Evolutionary conservation across 2,888 invertebrate species (phyloP).

Genomic region (Hanleya hanleyi): DNA sequence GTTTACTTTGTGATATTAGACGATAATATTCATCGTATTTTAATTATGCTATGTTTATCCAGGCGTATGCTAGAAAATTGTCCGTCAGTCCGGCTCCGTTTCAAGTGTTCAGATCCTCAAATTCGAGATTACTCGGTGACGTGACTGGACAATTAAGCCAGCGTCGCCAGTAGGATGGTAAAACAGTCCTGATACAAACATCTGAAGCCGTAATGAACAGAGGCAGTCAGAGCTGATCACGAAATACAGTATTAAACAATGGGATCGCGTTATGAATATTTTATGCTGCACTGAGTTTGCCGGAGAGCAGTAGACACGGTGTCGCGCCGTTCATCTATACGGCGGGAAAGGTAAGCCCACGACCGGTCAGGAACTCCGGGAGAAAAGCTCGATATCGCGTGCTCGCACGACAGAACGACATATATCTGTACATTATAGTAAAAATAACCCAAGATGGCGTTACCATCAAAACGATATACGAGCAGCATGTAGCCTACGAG

Average conservation of each 20-base stretch:
- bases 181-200: not conserved
- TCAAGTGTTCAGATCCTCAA: not conserved
- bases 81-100: constrained; percentile 5
- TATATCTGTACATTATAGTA: no score
- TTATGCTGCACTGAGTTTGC: not conserved
- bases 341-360: no score
- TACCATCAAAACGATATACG: no score
- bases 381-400: no score
- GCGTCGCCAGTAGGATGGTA: no score
- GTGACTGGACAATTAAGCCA: not conserved
- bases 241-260: not conserved
- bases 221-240: not conserved
- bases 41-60: constrained; percentile 1
- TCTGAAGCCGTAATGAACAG: not conserved
- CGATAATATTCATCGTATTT: not conserved
- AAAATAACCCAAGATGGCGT: no score
- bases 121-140: not conserved
- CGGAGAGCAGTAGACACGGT: not conserved
- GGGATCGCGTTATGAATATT: not conserved
- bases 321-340: constrained; percentile 6
- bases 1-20: not conserved
- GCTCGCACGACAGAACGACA: no score
- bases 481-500: no score
- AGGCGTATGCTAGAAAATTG: not conserved
- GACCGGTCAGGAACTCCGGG: no score